A percentile compares a stretch with the other conserved stretches of the same genome.
These are phyloP conservation scores for Pseudomyrmex sp. DNA, from an alignment of 1,140 invertebrate genomes.

Conservation along the genomic window DNA sequence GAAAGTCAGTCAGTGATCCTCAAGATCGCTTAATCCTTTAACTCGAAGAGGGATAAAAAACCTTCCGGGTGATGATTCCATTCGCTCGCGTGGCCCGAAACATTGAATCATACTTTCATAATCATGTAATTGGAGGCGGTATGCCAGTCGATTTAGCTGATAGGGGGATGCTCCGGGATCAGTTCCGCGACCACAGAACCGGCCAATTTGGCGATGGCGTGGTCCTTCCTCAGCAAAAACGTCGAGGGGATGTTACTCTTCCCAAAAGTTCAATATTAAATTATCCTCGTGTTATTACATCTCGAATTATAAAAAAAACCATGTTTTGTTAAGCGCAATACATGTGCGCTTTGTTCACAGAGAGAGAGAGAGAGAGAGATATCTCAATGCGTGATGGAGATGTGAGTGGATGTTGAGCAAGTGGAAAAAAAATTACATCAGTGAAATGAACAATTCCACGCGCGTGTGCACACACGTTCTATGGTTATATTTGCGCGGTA, in stretches of 20 bases:
- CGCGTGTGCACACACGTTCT: no score
- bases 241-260: neutral
- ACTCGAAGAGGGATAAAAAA: conserved; percentile 14
- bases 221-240: neutral
- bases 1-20: conserved; percentile 38
- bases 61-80: conserved; percentile 13
- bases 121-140: conserved; percentile 38
- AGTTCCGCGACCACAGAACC: neutral
- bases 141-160: conserved; percentile 1
- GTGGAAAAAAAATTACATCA: no score
- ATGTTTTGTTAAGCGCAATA: no score
- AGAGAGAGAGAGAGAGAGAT: no score
- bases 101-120: conserved; percentile 55
- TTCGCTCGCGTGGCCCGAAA: conserved; percentile 3
- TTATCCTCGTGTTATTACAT: neutral
- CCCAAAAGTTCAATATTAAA: neutral
- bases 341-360: no score
- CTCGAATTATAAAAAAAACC: no score
- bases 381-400: no score
- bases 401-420: no score
- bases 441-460: no score
- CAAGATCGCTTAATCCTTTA: conserved; percentile 34
- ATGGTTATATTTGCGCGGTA: no score
- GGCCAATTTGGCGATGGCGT: neutral
- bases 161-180: neutral